Evolutionary conservation across 2,888 invertebrate species (phyloP), one percentile per base, ranked within the genome.

Genomic region (Lycocerus yunnanus): DNA sequence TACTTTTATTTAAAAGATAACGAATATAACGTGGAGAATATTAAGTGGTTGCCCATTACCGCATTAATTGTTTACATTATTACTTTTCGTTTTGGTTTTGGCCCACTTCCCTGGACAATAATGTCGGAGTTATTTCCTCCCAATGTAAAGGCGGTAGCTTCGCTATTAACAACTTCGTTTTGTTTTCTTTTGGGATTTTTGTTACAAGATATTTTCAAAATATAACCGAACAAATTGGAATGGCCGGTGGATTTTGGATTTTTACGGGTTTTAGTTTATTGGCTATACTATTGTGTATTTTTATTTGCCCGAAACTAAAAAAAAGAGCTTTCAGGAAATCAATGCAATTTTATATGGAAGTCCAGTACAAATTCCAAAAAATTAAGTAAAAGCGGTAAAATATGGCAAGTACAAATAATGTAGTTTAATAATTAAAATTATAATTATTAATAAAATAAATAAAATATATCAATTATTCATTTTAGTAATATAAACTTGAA

Each of bases 261-360:
- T 94, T 93, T 84, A 91, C 90, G 2, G 84, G 83, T 0, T 90
- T 88, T 81, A 91, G 91, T 77, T 81, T 88, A 1, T 15, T 89
- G 0, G 88, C 92, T 0, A 92, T 93, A 85, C 88, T 93, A 84
- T 96, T 86, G 91, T 93, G 0, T 85, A 92, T 68, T 89, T 92
- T 80, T 81, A 93, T 63, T 90, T 96, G 13, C 95, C 96, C 6
- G 96, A 96, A 88, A 96, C 96, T 0, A 95, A 94, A 86, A 95
- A 95, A 59, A 92, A 94, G 87, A 93, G 93, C 80, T 89, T 95
- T 81, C 91, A 93, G 82, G 91, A 96, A 87, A 95, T 96, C 8
- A 63, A 63, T 10, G 15, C 15, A n/a, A 63, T 63, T 88, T 59
- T 84, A 63, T 63, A 63, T 20, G 61, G 61, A 1, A 18, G n/a